phyloP scores from a whole-genome alignment of 2,888 invertebrate species.

The Eremobia ochroleuca region DNA sequence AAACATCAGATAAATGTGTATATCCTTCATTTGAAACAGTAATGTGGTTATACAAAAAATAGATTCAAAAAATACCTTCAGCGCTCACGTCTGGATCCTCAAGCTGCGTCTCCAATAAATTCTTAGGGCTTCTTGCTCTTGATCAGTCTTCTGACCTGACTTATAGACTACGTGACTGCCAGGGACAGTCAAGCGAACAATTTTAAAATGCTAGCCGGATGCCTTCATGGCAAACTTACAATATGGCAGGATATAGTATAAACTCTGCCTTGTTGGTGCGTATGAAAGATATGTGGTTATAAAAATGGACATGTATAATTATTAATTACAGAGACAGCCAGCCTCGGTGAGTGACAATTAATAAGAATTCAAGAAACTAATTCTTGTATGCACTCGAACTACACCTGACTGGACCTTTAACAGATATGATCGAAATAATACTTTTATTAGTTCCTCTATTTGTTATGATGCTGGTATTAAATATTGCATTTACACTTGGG shows the following conservation, averaged over 20 bases:
- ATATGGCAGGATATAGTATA: slow-evolving; percentile 74
- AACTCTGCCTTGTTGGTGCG: slow-evolving; percentile 65
- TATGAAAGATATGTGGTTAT: slow-evolving; percentile 66
- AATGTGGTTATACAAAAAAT: slow-evolving; percentile 88
- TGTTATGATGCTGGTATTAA: slow-evolving; percentile 83
- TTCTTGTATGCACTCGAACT: slow-evolving; percentile 90
- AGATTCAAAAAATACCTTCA: slow-evolving; percentile 90
- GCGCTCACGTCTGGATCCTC: slow-evolving; percentile 87
- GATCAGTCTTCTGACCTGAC: slow-evolving; percentile 91
- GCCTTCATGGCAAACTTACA: slow-evolving; percentile 83
- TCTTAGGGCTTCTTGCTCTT: slow-evolving; percentile 89
- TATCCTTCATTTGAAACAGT: slow-evolving; percentile 73
- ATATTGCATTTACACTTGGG: slow-evolving; percentile 82
- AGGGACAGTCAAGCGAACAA: slow-evolving; percentile 90
- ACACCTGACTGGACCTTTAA: slow-evolving; percentile 92
- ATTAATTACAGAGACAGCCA: slow-evolving; percentile 76
- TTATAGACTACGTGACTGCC: slow-evolving; percentile 91
- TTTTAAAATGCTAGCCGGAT: slow-evolving; percentile 89
- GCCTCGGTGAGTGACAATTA: slow-evolving; percentile 79
- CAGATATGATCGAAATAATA: slow-evolving; percentile 90
- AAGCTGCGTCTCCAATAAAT: slow-evolving; percentile 89
- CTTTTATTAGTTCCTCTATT: slow-evolving; percentile 88
- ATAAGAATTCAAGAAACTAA: slow-evolving; percentile 83
- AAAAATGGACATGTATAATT: slow-evolving; percentile 70
- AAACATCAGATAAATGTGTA: slow-evolving; percentile 68